These are phyloP conservation scores for Chondrosia reniformis DNA, from an alignment of 37 sponge, comb jelly and placozoan genomes.

Conservation along the genomic window DNA sequence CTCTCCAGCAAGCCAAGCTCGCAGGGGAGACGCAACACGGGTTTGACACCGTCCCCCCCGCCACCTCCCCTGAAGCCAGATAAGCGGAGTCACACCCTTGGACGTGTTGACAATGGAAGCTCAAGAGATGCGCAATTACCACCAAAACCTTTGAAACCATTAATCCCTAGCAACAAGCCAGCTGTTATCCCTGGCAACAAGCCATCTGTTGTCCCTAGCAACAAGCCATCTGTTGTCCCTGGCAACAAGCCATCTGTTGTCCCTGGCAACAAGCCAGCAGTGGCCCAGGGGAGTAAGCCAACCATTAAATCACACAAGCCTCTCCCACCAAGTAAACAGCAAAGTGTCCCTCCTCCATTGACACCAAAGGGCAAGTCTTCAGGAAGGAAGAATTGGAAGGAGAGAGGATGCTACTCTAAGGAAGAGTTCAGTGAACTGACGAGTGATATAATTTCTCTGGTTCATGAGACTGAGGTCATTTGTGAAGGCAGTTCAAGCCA, in stretches of 20 bases:
- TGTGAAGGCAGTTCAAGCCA: neutral
- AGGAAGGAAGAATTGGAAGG: neutral
- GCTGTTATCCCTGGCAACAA: neutral
- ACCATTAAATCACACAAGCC: neutral
- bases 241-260: neutral
- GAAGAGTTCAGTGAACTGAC: neutral
- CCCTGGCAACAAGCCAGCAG: neutral
- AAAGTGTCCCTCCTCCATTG: neutral
- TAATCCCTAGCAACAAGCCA: neutral
- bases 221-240: neutral
- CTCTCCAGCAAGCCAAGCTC: neutral
- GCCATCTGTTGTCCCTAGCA: neutral
- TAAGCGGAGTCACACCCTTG: neutral
- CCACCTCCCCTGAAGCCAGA: conserved; percentile 1
- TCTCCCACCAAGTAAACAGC: neutral
- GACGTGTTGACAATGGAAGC: neutral
- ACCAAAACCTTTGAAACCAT: neutral
- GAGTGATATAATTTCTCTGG: neutral
- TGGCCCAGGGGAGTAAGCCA: neutral
- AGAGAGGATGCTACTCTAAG: neutral
- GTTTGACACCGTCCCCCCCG: neutral
- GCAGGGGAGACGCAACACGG: conserved; percentile 6
- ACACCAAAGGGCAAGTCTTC: neutral
- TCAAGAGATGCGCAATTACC: neutral
- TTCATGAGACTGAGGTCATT: neutral